Conservation (phyloP, 2,797 vertebrate genomes). For the Anguilla obscura region DNA sequence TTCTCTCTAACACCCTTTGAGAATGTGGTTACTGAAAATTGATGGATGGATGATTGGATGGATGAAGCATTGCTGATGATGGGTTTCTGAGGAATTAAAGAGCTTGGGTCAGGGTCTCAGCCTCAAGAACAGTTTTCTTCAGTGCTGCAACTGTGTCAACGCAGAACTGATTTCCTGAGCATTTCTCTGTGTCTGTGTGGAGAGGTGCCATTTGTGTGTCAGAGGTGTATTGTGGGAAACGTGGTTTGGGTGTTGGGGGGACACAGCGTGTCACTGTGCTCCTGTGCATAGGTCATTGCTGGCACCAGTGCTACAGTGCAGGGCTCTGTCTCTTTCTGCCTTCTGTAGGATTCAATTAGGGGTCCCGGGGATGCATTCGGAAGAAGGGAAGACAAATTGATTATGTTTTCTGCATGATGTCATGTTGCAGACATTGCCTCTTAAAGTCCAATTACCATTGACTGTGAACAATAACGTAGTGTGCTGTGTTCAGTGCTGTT, state of each 20-base stretch:
- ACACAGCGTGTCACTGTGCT: background rate
- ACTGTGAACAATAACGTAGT: background rate
- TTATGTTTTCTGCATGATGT: conserved; percentile 20
- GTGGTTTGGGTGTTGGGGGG: background rate
- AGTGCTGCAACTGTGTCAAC: background rate
- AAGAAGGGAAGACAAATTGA: background rate
- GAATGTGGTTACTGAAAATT: background rate
- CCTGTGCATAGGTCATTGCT: background rate
- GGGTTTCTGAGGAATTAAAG: background rate
- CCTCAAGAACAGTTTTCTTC: background rate
- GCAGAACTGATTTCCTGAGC: background rate
- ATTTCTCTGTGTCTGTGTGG: background rate
- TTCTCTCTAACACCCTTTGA: background rate
- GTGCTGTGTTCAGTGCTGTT: background rate
- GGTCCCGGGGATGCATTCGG: background rate
- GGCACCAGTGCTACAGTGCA: background rate
- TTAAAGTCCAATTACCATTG: conserved; percentile 7
- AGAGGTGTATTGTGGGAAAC: background rate
- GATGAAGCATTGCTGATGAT: background rate
- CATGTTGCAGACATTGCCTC: conserved; percentile 9
- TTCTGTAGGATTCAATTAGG: background rate
- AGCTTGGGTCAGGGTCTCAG: background rate
- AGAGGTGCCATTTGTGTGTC: background rate
- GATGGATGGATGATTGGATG: background rate
- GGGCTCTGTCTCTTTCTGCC: background rate